Percentiles rank a stretch among this genome's conserved stretches.
Evolutionary conservation across 2,797 vertebrate species (phyloP).

Genomic region (Cynodonichthys magdalenae): DNA sequence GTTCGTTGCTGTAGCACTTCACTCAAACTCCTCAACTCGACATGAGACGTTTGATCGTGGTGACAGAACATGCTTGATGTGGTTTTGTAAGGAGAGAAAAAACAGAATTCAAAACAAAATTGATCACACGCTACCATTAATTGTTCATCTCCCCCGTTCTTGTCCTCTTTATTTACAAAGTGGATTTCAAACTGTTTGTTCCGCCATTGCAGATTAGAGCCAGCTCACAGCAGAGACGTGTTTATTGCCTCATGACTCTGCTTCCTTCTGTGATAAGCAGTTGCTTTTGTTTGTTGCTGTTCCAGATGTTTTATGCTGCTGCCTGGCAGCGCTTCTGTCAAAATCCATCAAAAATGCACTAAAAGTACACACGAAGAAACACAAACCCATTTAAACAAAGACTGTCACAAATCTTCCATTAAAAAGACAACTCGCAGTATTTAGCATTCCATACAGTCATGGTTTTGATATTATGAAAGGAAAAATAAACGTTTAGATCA

Average conservation of each 20-base stretch:
- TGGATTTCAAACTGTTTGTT: constrained; percentile 39
- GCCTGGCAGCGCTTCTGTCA: constrained; percentile 62
- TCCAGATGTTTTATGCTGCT: constrained; percentile 69
- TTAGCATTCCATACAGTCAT: background rate
- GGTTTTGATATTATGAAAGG: background rate
- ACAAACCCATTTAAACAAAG: constrained; percentile 39
- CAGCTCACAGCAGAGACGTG: constrained; percentile 34
- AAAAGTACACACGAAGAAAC: constrained; percentile 42
- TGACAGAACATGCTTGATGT: constrained; percentile 2
- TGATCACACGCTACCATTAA: background rate
- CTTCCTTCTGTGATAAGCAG: constrained; percentile 66
- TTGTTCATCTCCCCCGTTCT: constrained; percentile 20
- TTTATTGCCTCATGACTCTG: constrained; percentile 50
- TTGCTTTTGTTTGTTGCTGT: constrained; percentile 61
- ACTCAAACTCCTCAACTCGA: background rate
- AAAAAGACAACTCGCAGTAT: background rate
- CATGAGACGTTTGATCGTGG: background rate
- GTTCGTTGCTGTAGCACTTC: background rate
- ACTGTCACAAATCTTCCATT: constrained; percentile 15
- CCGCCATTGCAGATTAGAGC: constrained; percentile 46
- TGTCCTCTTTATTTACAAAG: constrained; percentile 29
- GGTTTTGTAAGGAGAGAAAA: background rate
- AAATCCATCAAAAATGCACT: constrained; percentile 41
- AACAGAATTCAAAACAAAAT: too few relatives aligned
- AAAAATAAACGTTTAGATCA: too few relatives aligned